phyloP scores from a whole-genome alignment of 2,113 vertebrate genomes.

The Myrmophylax atrothorax region DNA sequence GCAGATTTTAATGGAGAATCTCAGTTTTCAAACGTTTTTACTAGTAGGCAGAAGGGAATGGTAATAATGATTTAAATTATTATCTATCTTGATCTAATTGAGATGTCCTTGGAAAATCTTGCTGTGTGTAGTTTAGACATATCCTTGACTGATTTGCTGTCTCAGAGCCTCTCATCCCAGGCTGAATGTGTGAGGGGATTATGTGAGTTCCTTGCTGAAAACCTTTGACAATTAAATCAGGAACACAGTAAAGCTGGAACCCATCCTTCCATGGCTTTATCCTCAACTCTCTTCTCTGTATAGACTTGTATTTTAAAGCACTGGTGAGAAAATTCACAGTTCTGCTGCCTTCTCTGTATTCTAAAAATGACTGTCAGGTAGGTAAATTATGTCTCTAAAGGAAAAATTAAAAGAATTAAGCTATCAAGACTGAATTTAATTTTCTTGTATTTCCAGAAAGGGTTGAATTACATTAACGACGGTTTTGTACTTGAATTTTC shows the following conservation, averaged over 20 bases:
- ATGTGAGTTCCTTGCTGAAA: background rate
- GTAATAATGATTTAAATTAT: background rate
- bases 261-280: background rate
- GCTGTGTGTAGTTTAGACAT: background rate
- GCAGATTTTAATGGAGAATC: background rate
- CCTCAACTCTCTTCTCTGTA: background rate
- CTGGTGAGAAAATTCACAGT: background rate
- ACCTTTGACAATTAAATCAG: background rate
- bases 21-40: background rate
- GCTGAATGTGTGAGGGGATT: background rate
- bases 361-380: background rate
- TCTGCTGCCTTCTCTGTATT: background rate
- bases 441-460: constrained; percentile 9
- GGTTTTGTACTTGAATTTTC: constrained; percentile 2
- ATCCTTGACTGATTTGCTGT: background rate
- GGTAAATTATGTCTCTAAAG: background rate
- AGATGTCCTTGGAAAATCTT: background rate
- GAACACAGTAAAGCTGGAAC: background rate
- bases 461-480: background rate
- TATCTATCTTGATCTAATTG: background rate
- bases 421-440: constrained; percentile 23
- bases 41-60: background rate
- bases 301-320: background rate
- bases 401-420: background rate
- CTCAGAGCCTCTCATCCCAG: background rate